Evolutionary conservation across 1,140 invertebrate genomes (phyloP), one percentile per base, ranked within the genome.

Genomic region (Drosophila truncata): DNA sequence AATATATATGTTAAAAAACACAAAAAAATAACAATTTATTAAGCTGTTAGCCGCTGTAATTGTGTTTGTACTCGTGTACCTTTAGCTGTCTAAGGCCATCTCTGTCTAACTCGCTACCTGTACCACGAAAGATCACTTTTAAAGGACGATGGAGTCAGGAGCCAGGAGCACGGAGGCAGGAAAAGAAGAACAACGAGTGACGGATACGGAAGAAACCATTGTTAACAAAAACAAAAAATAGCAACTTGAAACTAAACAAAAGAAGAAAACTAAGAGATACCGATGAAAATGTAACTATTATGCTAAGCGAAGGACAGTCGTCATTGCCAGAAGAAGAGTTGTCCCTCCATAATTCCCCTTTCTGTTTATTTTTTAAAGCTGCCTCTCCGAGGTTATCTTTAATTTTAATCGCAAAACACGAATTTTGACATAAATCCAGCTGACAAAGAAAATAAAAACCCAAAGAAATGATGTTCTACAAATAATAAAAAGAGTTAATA

Each of bases 11-110:
- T 70, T 60, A 9, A 57, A 55, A 35, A 20, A 18, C 52, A 46
- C 33, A 35, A 14, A 59, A 60, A 42, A 62, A 35, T 18, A 33
- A 54, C 1, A 54, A 54, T 14, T 46, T 55, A 25, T 25, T 25
- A 37, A 73, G 52, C 33, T 54, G 49, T 74, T 66, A 70, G 39
- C 37, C 47, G 66, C 62, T 70, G 62, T 70, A 70, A 67, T 41
- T 69, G 61, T 65, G 62, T 67, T 70, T 67, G 66, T 70, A 70
- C 62, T 66, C 66, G 62, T 70, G 66, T 70, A 70, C 66, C 66
- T 70, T 70, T 70, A 67, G 66, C 62, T 70, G 46, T 69, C 44
- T 69, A 52, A 66, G 64, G 46, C 61, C 66, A 49, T 69, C 66
- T 69, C 61, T 69, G 23, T 70, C 66, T 67, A 70, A 54, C 46